Base-by-base conservation (phyloP, 2,888 invertebrate species). In the Aporophyla lueneburgensis region DNA sequence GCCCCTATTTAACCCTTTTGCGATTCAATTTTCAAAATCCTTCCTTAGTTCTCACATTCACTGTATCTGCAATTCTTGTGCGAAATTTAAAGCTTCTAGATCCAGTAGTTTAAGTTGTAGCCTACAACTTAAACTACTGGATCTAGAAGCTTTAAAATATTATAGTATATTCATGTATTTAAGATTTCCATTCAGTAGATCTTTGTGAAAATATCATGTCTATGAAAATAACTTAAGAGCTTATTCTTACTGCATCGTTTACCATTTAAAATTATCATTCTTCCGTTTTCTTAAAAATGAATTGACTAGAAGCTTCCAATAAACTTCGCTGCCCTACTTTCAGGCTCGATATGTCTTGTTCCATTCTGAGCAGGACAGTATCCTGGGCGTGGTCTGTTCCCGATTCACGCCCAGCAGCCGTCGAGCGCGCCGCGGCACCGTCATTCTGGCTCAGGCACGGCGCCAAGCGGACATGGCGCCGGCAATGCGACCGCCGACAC, bases 381-480 rank as follows among this genome's bases (percentile, higher is more conserved):
- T 76, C 58, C 59, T 70, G 78, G 89, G 89, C 85, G 88, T 82
- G 87, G 87, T 66, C 62, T 75, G 54, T 46, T 51, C 58, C 61
- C 2, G 54, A 27, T 19, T 4, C 19, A 74, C 86, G 81, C 88
- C 85, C 78, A 74, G 71, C n/a, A 0, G 81, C 86, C 21, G 54
- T n/a, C 59, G 59, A 43, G 58, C 24, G 49, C 58, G n/a, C 27
- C 59, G 62, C 40, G 6, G 10, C 10, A 63, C 56, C 80, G 87
- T 86, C 96, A 96, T 91, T 95, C 91, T 88, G 91, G 89, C 89
- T 86, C 91, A 91, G 92, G 91, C 93, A 90, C 90, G 93, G 95
- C 94, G 94, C 93, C 93, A 93, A 92, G 94, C 94, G 94, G 96
- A 93, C 95, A 96, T 96, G 96, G 96, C 96, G 96, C 94, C 92